Percentiles rank a stretch among this genome's conserved stretches.
Evolutionary conservation across 2,888 invertebrate genomes (phyloP).

Genomic region (Podotricha telesiphe): DNA sequence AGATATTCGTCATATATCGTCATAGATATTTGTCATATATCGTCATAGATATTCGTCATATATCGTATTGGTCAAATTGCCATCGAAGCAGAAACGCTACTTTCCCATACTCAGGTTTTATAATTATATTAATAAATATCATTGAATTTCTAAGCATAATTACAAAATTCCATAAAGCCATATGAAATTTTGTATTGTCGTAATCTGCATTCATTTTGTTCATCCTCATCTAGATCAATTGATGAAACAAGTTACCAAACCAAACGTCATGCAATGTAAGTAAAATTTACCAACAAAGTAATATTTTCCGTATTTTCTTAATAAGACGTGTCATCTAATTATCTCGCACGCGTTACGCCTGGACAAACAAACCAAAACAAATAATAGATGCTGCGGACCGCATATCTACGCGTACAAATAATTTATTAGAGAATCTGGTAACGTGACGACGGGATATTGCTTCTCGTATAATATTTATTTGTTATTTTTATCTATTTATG

Average conservation of each 20-base stretch:
- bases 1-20: too few relatives aligned
- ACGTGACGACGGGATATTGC: constrained; percentile 29
- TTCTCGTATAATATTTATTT: constrained; percentile 22
- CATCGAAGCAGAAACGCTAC: too few relatives aligned
- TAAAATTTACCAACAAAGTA: constrained; percentile 1
- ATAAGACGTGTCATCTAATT: constrained; percentile 31
- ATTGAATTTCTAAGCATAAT: too few relatives aligned
- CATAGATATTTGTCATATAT: too few relatives aligned
- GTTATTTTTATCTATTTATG: constrained; percentile 9
- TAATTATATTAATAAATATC: too few relatives aligned
- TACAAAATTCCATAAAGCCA: too few relatives aligned
- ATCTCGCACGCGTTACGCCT: constrained; percentile 28
- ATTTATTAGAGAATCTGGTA: constrained; percentile 30
- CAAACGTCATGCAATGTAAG: not conserved
- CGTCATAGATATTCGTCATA: too few relatives aligned
- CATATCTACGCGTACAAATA: constrained; percentile 23
- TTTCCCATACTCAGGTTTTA: too few relatives aligned
- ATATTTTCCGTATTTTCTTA: constrained; percentile 25
- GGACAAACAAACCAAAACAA: constrained; percentile 34
- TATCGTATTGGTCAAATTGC: too few relatives aligned
- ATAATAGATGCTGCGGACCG: constrained; percentile 29
- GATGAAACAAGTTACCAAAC: not conserved
- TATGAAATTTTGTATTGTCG: too few relatives aligned
- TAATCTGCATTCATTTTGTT: not conserved
- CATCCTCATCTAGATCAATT: not conserved